Base-by-base conservation (phyloP, 2,113 vertebrate species). In the Anolis carolinensis region DNA sequence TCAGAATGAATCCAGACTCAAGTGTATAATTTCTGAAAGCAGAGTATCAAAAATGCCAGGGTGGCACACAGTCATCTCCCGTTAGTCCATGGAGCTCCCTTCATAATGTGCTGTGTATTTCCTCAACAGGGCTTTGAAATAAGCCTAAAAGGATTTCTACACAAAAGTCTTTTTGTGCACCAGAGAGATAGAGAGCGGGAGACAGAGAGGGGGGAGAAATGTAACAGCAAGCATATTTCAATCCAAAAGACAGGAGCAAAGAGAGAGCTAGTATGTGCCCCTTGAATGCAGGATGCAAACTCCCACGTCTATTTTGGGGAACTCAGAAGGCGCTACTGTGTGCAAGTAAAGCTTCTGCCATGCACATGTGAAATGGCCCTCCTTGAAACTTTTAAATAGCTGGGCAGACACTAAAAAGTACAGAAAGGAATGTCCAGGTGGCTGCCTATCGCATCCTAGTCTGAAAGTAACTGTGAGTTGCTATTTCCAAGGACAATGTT, bases 261-360 rank as follows among this genome's bases (percentile, higher is more conserved):
- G 20, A 14, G 50, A 65, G 39, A 23, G 32, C 18, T 11, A 25
- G 32, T 70, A 39, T 59, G 30, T 13, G 9, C 25, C 55, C 36
- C 82, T n/a, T 44, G n/a, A 81, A 72, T 84, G 23, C 9, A 52
- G 67, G 67, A 83, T 72, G 59, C 39, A 55, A 65, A 75, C 59
- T 75, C 70, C 55, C 79, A 75, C 79, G 67, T 75, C 3, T 14
- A 74, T 74, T 81, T 67, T 75, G 71, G 48, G 75, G 85, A 67
- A 34, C 32, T 81, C 50, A 75, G 36, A 62, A 81, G 72, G 39
- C 48, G 63, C 21, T 73, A 30, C 55, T 81, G 55, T 52, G 32
- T 52, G 32, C 70, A 74, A 67, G n/a, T 25, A 81, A 30, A 65
- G 27, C 25, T 65, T 23, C 50, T 62, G 32, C 72, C 32, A 18